Percentiles rank a stretch among this genome's conserved stretches.
phyloP scores from a whole-genome alignment of 2,888 invertebrate species.

The Epistrophe eligans region DNA sequence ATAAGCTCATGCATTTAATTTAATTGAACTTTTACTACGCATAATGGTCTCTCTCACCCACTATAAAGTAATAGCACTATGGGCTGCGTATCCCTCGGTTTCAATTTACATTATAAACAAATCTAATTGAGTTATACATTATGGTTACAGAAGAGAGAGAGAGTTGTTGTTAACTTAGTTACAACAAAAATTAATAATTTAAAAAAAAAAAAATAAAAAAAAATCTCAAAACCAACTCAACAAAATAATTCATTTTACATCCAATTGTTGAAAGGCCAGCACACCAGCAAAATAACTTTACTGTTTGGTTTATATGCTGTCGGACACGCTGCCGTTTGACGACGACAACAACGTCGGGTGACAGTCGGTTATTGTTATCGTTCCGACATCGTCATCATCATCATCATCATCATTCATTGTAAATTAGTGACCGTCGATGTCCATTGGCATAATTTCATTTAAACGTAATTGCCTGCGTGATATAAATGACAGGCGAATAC shows the following conservation, averaged over 20 bases:
- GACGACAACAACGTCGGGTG: constrained; percentile 32
- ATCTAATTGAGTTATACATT: constrained; percentile 73
- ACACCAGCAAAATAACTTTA: background rate
- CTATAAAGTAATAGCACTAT: background rate
- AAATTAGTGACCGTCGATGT: constrained; percentile 76
- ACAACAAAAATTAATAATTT: constrained; percentile 32
- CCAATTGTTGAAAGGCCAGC: constrained; percentile 33
- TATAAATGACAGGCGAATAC: constrained; percentile 50
- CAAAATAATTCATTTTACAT: constrained; percentile 68
- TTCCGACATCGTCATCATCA: constrained; percentile 45
- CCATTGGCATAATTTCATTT: constrained; percentile 74
- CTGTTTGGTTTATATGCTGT: background rate
- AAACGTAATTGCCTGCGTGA: constrained; percentile 69
- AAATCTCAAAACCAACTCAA: constrained; percentile 50
- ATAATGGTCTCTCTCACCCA: constrained; percentile 15
- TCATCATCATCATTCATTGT: constrained; percentile 65
- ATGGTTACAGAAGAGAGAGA: constrained; percentile 38
- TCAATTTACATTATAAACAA: constrained; percentile 70
- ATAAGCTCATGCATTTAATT: constrained; percentile 29
- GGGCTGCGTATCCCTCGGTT: constrained; percentile 45
- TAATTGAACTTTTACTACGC: constrained; percentile 26
- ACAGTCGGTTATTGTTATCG: constrained; percentile 65
- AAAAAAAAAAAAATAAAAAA: constrained; percentile 15
- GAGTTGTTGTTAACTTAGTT: constrained; percentile 54
- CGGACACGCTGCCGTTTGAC: background rate